phyloP scores from a whole-genome alignment of 2,888 invertebrate species.

The Thelaira solivaga region DNA sequence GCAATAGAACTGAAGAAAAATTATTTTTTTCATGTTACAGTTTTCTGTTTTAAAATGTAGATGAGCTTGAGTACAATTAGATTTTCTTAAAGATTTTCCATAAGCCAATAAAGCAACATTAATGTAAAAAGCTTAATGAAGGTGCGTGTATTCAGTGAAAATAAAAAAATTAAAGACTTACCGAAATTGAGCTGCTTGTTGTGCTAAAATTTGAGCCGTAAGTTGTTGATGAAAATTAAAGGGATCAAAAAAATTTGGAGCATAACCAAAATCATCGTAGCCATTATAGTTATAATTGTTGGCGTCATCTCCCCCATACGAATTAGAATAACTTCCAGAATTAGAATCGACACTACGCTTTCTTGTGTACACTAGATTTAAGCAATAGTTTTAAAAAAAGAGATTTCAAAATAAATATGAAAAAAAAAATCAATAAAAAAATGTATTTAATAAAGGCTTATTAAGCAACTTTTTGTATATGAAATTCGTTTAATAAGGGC shows the following conservation, averaged over 20 bases:
- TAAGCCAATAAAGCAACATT: too few species aligned
- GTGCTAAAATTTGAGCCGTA: slow-evolving; percentile 71
- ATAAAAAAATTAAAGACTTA: slow-evolving; percentile 61
- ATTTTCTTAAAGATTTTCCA: too few species aligned
- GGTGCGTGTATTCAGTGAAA: not conserved
- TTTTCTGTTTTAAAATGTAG: not conserved
- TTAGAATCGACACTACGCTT: slow-evolving; percentile 64
- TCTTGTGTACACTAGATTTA: too few species aligned
- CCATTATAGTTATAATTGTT: slow-evolving; percentile 54
- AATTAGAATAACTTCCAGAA: slow-evolving; percentile 61
- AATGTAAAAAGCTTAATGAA: not conserved
- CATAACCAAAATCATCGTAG: slow-evolving; percentile 61
- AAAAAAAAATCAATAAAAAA: not conserved
- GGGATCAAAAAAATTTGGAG: slow-evolving; percentile 71
- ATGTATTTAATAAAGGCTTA: too few species aligned
- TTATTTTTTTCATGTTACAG: too few species aligned
- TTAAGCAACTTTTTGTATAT: too few species aligned
- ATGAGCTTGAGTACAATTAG: not conserved
- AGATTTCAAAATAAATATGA: too few species aligned
- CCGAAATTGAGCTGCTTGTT: slow-evolving; percentile 72
- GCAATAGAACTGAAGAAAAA: slow-evolving; percentile 65
- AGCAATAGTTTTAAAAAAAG: too few species aligned
- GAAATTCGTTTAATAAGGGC: too few species aligned
- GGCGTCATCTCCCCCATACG: slow-evolving; percentile 62
- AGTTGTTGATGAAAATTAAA: slow-evolving; percentile 73